Evolutionary conservation across 2,888 invertebrate species (phyloP).

Genomic region (Actias luna): DNA sequence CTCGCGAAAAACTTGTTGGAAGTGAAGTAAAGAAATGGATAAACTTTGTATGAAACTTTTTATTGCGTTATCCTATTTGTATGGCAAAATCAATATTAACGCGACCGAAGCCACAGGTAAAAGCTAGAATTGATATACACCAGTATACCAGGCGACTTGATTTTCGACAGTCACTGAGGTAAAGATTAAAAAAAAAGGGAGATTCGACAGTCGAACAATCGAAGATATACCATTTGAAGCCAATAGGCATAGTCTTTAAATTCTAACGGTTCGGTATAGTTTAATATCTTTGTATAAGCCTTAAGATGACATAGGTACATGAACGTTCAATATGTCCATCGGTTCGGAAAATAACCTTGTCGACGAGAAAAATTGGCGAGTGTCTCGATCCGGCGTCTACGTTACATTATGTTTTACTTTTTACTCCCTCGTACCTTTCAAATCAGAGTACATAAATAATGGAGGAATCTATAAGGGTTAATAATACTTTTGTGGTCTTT

Average conservation of each 20-base stretch:
- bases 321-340: not conserved
- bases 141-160: no score
- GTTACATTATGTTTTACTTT: not conserved
- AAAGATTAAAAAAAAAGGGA: no score
- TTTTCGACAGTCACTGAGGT: no score
- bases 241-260: not conserved
- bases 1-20: no score
- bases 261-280: not conserved
- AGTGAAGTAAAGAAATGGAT: no score
- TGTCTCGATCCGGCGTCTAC: not conserved
- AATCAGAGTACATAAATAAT: not conserved
- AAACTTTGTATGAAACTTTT: no score
- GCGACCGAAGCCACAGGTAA: no score
- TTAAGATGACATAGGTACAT: not conserved
- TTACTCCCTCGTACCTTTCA: not conserved
- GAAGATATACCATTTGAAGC: no score
- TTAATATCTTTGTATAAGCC: not conserved
- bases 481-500: not conserved
- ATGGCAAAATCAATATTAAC: no score
- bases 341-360: slow-evolving; percentile 5
- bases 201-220: no score
- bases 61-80: no score
- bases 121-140: no score
- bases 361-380: not conserved
- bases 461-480: not conserved